These are phyloP conservation scores for Oscheius onirici DNA, from an alignment of 2,888 invertebrate species.

Conservation along the genomic window DNA sequence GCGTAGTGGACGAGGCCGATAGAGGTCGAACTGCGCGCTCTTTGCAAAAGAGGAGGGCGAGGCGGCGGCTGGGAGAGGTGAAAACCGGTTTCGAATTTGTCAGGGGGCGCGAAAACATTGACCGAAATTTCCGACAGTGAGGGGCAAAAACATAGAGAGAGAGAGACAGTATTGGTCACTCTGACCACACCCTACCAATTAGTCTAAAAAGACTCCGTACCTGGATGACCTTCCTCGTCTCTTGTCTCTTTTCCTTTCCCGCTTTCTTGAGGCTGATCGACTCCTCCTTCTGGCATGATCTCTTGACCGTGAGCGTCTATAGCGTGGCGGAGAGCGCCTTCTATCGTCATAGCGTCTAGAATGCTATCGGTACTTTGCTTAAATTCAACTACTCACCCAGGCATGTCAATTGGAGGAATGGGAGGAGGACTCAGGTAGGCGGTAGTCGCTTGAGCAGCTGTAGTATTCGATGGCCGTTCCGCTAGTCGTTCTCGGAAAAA, in stretches of 20 bases:
- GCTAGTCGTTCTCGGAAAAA: conserved; percentile 27
- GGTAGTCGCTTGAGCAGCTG: too few species aligned
- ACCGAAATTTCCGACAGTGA: conserved; percentile 18
- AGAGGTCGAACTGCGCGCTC: too few species aligned
- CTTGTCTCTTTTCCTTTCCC: not conserved
- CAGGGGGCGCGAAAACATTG: conserved; percentile 9
- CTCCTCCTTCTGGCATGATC: not conserved
- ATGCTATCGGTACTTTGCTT: not conserved
- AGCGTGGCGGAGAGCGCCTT: not conserved
- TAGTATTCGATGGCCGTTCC: not conserved
- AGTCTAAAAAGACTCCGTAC: not conserved
- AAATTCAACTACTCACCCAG: conserved; percentile 8
- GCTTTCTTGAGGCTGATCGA: conserved; percentile 5
- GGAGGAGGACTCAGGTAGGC: conserved; percentile 27
- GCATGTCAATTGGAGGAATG: conserved; percentile 30
- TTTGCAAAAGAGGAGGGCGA: too few species aligned
- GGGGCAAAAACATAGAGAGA: too few species aligned
- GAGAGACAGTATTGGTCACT: not conserved
- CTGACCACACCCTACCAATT: not conserved
- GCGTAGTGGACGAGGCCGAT: too few species aligned
- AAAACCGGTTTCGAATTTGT: conserved; percentile 14
- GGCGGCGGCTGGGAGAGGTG: not conserved
- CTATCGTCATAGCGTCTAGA: conserved; percentile 2
- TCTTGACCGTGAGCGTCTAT: conserved; percentile 4
- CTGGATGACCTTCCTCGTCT: conserved; percentile 19